Conservation (phyloP, 2,888 invertebrate species). For the Lasioglossum leucozonium region DNA sequence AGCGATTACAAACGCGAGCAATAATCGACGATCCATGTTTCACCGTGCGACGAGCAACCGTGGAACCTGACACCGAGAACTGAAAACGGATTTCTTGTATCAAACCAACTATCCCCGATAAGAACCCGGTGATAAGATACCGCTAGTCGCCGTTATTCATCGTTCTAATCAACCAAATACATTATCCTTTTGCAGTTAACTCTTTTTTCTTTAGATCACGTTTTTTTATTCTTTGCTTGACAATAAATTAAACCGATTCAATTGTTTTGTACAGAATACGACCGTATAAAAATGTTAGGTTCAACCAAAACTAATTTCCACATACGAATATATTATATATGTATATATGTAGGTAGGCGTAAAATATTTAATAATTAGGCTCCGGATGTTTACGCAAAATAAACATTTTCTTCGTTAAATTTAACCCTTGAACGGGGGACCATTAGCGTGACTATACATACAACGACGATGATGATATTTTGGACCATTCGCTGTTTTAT, state of each 20-base stretch:
- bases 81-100: constrained; percentile 52
- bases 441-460: too few relatives aligned
- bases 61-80: constrained; percentile 28
- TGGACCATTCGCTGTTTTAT: too few relatives aligned
- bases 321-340: too few relatives aligned
- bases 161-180: constrained; percentile 19
- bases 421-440: too few relatives aligned
- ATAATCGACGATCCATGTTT: constrained; percentile 56
- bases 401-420: too few relatives aligned
- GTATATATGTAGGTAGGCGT: too few relatives aligned
- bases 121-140: constrained; percentile 69
- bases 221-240: background rate
- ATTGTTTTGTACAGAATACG: background rate
- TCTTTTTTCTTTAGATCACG: background rate
- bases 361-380: too few relatives aligned
- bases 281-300: too few relatives aligned
- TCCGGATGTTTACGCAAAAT: too few relatives aligned
- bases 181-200: constrained; percentile 19
- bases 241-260: background rate
- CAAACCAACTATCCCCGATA: constrained; percentile 61
- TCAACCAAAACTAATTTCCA: too few relatives aligned
- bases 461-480: too few relatives aligned
- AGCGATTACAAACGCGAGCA: constrained; percentile 23
- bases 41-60: constrained; percentile 8
- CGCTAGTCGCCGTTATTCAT: constrained; percentile 59